phyloP scores from a whole-genome alignment of 2,113 vertebrate species.

The Lichenostomus cassidix region DNA sequence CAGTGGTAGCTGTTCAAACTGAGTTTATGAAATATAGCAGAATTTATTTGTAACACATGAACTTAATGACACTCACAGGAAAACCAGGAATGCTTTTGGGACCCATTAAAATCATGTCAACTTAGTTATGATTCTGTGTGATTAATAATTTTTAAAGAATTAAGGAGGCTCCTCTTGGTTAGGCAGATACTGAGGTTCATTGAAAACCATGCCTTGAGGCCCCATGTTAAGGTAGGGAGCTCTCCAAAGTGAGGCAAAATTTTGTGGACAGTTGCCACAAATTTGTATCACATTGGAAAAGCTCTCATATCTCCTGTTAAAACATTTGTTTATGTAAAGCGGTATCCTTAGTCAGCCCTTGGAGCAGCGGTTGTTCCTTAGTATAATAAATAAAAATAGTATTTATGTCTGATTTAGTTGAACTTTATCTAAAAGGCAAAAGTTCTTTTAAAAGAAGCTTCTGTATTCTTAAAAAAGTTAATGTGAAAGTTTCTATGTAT shows the following conservation, averaged over 20 bases:
- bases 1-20: not conserved
- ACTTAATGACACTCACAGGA: conserved; percentile 3
- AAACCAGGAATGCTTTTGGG: not conserved
- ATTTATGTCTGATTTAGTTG: not conserved
- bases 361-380: not conserved
- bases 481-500: not conserved
- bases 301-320: not conserved
- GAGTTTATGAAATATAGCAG: conserved; percentile 7
- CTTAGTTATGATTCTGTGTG: conserved; percentile 11
- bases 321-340: not conserved
- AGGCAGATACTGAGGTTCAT: not conserved
- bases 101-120: conserved; percentile 2
- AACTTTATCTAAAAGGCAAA: not conserved
- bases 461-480: not conserved
- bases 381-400: not conserved
- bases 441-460: not conserved
- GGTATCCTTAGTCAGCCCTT: not conserved
- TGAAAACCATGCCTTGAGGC: not conserved
- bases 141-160: conserved; percentile 22
- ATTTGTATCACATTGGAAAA: not conserved
- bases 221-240: not conserved
- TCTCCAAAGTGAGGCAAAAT: not conserved
- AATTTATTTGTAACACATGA: conserved; percentile 5
- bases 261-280: not conserved
- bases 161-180: not conserved